Conservation (phyloP, 2,888 invertebrate genomes). For the Julus scandinavius region DNA sequence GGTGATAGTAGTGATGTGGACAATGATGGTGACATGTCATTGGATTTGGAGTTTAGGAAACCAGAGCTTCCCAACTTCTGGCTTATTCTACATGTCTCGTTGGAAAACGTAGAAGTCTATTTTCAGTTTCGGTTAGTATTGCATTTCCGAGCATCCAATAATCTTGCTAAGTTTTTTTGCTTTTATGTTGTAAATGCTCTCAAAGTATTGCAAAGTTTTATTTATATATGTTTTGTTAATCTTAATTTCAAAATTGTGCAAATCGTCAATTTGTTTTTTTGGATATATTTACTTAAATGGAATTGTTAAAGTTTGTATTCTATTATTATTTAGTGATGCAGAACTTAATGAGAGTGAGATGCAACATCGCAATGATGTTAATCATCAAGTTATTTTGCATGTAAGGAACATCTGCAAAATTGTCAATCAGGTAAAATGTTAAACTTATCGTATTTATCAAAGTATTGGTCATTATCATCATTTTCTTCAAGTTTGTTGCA, state of each 20-base stretch:
- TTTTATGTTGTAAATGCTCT: no score
- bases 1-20: conserved; percentile 74
- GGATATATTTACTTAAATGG: background rate
- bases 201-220: no score
- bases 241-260: no score
- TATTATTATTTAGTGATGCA: conserved; percentile 61
- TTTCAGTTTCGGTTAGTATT: conserved; percentile 74
- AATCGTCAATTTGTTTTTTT: no score
- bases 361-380: conserved; percentile 62
- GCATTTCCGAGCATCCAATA: background rate
- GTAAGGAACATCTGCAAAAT: conserved; percentile 73
- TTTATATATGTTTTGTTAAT: no score
- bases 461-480: background rate
- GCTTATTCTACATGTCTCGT: conserved; percentile 74
- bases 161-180: no score
- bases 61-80: conserved; percentile 76
- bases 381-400: conserved; percentile 68
- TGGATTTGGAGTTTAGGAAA: conserved; percentile 69
- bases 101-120: conserved; percentile 72
- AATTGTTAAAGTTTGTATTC: background rate
- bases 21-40: conserved; percentile 71
- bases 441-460: background rate
- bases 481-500: conserved; percentile 8
- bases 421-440: conserved; percentile 70
- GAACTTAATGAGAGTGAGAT: conserved; percentile 61